Conservation (phyloP, 2,888 invertebrate genomes). For the Lasioglossum vierecki region DNA sequence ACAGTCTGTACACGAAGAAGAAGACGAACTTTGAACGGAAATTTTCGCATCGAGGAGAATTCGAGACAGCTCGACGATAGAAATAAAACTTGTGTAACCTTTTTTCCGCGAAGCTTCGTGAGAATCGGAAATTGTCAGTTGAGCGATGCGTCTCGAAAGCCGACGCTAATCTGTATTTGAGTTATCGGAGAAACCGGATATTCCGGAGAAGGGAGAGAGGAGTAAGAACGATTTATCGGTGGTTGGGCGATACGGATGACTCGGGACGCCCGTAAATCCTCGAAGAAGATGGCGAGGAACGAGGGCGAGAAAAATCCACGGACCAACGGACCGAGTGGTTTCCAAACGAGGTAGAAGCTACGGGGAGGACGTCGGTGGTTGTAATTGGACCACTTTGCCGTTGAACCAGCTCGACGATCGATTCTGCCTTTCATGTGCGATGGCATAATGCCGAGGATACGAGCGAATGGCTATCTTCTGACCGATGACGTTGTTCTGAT, state of each 20-base stretch:
- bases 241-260: not conserved
- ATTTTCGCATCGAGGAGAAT: not conserved
- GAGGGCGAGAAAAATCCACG: conserved; percentile 40
- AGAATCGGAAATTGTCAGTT: not conserved
- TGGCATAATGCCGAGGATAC: conserved; percentile 36
- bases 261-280: conserved; percentile 9
- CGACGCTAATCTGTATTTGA: conserved; percentile 28
- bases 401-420: conserved; percentile 73
- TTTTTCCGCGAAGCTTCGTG: not conserved
- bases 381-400: conserved; percentile 71
- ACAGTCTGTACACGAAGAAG: too few species aligned
- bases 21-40: too few species aligned
- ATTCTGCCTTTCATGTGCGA: conserved; percentile 63
- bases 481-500: conserved; percentile 48
- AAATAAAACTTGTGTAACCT: not conserved
- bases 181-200: conserved; percentile 17
- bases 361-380: conserved; percentile 33
- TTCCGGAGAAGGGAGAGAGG: not conserved
- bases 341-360: conserved; percentile 48
- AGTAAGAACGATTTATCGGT: not conserved
- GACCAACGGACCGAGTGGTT: conserved; percentile 27
- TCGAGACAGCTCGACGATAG: not conserved
- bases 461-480: conserved; percentile 40
- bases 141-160: conserved; percentile 8
- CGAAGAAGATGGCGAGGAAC: not conserved